Percentiles rank a stretch among this genome's conserved stretches.
Conservation (phyloP, 1,140 invertebrate species). For the Holcopasites calliopsidis region DNA sequence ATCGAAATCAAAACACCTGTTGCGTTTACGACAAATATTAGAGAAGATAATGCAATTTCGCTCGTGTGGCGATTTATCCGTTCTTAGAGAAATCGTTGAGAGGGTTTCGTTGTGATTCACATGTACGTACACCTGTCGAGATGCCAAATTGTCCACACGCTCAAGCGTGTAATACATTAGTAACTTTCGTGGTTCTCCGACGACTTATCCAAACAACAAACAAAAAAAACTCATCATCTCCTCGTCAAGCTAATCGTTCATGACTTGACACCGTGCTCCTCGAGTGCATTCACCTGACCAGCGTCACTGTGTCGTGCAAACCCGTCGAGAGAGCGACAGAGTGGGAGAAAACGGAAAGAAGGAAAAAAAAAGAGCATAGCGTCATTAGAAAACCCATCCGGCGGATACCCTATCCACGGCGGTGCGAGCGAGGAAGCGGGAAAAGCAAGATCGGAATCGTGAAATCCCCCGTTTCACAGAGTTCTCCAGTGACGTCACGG, state of each 20-base stretch:
- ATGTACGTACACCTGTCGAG: no score
- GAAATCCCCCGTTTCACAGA: constrained; percentile 37
- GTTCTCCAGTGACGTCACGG: constrained; percentile 58
- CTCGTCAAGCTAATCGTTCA: no score
- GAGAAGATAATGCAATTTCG: not conserved
- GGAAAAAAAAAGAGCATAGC: not conserved
- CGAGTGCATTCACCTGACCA: not conserved
- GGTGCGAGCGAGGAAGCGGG: not conserved
- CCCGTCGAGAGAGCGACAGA: not conserved
- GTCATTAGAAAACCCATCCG: constrained; percentile 23
- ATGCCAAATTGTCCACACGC: no score
- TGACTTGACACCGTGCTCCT: not conserved
- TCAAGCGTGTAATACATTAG: no score
- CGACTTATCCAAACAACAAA: no score
- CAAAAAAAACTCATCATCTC: not conserved
- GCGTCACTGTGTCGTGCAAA: not conserved
- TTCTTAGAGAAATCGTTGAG: not conserved
- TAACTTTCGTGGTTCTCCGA: no score
- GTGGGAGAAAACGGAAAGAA: not conserved
- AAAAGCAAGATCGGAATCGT: not conserved
- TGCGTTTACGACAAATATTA: not conserved
- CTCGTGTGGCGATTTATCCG: not conserved
- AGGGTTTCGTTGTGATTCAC: not conserved
- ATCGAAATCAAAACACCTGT: not conserved
- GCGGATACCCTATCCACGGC: no score